Conservation (phyloP, 2,888 invertebrate species). For the Polia nebulosa region DNA sequence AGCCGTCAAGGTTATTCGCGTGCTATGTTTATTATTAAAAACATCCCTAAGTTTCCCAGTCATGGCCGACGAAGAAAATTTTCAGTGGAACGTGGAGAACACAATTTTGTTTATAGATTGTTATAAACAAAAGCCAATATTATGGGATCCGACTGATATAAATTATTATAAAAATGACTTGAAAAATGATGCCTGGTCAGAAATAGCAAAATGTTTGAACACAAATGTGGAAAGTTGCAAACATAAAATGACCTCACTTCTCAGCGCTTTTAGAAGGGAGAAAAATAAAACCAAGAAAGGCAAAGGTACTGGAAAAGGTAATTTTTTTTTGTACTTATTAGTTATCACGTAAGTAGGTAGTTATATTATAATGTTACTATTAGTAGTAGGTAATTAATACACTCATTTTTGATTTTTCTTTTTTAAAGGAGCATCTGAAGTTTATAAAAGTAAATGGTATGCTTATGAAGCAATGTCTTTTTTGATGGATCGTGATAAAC, state of each 20-base stretch:
- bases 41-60: conserved; percentile 14
- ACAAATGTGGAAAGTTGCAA: conserved; percentile 26
- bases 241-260: conserved; percentile 29
- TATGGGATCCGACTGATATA: conserved; percentile 21
- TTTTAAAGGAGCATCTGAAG: conserved; percentile 28
- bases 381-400: conserved; percentile 22
- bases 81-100: conserved; percentile 23
- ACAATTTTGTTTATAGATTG: conserved; percentile 27
- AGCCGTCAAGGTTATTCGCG: too few species aligned
- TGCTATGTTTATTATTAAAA: conserved; percentile 17
- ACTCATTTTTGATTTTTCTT: conserved; percentile 18
- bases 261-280: conserved; percentile 11
- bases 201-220: conserved; percentile 20
- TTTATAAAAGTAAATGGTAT: conserved; percentile 30
- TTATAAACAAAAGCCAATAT: conserved; percentile 25
- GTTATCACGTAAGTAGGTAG: conserved; percentile 18
- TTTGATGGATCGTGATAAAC: conserved; percentile 33
- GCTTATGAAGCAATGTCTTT: conserved; percentile 32
- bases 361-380: conserved; percentile 19
- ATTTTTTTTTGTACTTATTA: conserved; percentile 15
- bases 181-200: conserved; percentile 16
- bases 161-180: conserved; percentile 24
- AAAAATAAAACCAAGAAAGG: conserved; percentile 17
- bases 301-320: conserved; percentile 17
- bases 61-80: conserved; percentile 18